Base-by-base conservation (phyloP, 2,888 invertebrate genomes). In the Dendrolimus pini region DNA sequence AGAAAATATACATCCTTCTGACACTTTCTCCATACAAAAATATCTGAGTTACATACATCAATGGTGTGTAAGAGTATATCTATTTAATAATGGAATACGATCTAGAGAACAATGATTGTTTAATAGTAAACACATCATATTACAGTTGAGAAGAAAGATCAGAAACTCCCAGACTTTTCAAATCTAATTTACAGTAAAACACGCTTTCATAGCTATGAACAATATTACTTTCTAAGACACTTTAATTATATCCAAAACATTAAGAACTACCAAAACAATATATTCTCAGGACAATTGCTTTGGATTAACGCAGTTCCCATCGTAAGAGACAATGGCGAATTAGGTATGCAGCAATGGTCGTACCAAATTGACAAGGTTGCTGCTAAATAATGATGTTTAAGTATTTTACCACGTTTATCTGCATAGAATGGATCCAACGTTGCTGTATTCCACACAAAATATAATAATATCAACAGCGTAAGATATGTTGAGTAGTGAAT, bases 141-240 rank as follows among this genome's bases (percentile, higher is more conserved):
- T 30, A 30, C 6, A 6, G 3, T 6, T 30, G 30, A 47, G 12
- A 47, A 47, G 47, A 47, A 47, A 47, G 47, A 9, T 9, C 30
- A 12, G 9, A 47, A 47, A 12, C 47, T 47, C 47, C 47, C 47
- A 47, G 47, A 47, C 47, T 47, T 30, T 30, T 47, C 47, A 47
- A 47, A 10, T 9, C 47, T 12, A 47, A 47, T 47, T 9, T 47
- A 47, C 9, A 47, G 12, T 47, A 47, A 47, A 47, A 7, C 47
- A 12, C 47, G 12, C 47, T 47, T 47, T 47, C 47, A 47, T 47
- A 47, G 12, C 47, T 10, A 10, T 47, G 58, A 58, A 58, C 58
- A 58, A 58, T 58, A 58, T 58, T 52, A 58, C 55, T 58, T 58
- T 58, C 58, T 58, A 58, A 54, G 47, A 9, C 9, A 47, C 47